Percentiles rank a stretch among this genome's conserved stretches.
These are phyloP conservation scores for Aphrophora alni DNA, from an alignment of 2,888 invertebrate genomes.

Conservation along the genomic window DNA sequence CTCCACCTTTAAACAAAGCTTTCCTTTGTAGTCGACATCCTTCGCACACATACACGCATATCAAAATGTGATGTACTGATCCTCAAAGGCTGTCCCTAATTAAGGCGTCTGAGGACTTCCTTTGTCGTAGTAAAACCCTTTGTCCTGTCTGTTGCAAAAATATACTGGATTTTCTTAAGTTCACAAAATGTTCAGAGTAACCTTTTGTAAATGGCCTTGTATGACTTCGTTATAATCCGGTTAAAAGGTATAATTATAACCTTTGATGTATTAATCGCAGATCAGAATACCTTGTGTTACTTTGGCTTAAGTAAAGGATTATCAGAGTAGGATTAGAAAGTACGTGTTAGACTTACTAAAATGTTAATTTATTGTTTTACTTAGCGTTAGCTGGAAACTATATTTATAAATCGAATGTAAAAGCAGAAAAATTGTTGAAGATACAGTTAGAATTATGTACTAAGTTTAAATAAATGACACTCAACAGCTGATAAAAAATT, in stretches of 20 bases:
- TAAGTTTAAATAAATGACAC: too few species aligned
- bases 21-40: neutral
- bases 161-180: neutral
- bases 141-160: neutral
- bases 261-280: neutral
- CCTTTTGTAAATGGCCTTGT: neutral
- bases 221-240: constrained; percentile 5
- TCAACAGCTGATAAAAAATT: too few species aligned
- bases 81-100: neutral
- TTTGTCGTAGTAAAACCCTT: neutral
- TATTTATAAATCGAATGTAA: too few species aligned
- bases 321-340: too few species aligned
- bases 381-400: too few species aligned
- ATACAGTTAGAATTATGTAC: too few species aligned
- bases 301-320: too few species aligned
- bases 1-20: neutral
- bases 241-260: neutral
- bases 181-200: neutral
- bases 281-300: neutral
- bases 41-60: neutral
- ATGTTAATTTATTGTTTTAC: too few species aligned
- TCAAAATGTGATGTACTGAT: neutral
- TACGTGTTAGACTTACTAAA: too few species aligned
- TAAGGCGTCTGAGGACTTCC: neutral
- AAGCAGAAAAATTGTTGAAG: too few species aligned